Percentiles rank a stretch among this genome's conserved stretches.
These are phyloP conservation scores for Orius insidiosus DNA, from an alignment of 1,140 invertebrate genomes.

Conservation along the genomic window DNA sequence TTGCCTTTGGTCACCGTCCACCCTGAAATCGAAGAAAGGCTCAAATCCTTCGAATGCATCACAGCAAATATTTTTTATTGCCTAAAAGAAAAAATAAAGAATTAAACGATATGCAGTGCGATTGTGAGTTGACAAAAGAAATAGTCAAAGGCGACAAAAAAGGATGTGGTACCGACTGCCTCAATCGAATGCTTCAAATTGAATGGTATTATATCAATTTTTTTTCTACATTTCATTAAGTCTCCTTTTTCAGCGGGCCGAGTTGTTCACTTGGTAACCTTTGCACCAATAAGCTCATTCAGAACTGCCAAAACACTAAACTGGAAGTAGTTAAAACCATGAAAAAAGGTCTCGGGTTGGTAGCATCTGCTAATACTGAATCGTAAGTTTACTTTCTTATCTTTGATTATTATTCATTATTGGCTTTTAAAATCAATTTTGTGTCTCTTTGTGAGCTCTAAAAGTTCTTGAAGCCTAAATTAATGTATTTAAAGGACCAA, in stretches of 20 bases:
- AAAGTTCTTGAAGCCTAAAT: background rate
- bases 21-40: conserved; percentile 30
- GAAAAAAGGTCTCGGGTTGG: conserved; percentile 87
- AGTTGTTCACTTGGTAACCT: conserved; percentile 69
- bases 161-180: conserved; percentile 88
- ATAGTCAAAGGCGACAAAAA: conserved; percentile 65
- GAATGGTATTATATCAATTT: conserved; percentile 57
- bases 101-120: conserved; percentile 84
- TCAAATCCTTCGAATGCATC: conserved; percentile 62
- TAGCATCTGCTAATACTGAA: conserved; percentile 52
- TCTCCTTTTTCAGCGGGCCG: conserved; percentile 50
- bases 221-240: background rate
- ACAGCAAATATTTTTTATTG: conserved; percentile 72
- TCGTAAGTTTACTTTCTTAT: conserved; percentile 48
- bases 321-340: conserved; percentile 80
- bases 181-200: conserved; percentile 92
- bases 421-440: background rate
- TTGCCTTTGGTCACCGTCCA: conserved; percentile 4
- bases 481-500: background rate
- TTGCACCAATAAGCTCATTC: conserved; percentile 90
- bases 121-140: conserved; percentile 79
- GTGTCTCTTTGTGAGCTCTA: background rate
- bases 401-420: too few species aligned
- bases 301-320: conserved; percentile 66
- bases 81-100: conserved; percentile 63